Conservation (phyloP, 2,113 vertebrate species). For the Oryzias woworae region DNA sequence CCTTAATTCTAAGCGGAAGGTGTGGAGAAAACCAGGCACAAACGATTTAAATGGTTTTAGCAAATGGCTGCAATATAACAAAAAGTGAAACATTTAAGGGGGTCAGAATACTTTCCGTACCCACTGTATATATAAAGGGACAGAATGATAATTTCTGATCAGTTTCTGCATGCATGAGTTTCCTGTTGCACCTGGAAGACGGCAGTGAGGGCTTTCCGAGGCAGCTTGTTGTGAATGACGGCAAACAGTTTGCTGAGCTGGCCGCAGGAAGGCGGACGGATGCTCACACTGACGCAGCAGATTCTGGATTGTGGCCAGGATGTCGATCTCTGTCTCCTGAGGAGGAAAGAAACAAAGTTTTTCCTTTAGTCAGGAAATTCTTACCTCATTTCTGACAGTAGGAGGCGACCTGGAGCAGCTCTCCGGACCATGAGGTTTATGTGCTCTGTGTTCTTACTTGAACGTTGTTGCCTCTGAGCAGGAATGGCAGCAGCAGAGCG, state of each 20-base stretch:
- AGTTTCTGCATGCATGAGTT: background rate
- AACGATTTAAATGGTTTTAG: too few relatives aligned
- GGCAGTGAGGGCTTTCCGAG: conserved; percentile 84
- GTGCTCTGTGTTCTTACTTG: conserved; percentile 74
- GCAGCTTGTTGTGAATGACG: conserved; percentile 84
- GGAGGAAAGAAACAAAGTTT: background rate
- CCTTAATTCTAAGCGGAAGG: too few relatives aligned
- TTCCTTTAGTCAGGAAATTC: too few relatives aligned
- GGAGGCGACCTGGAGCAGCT: too few relatives aligned
- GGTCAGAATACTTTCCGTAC: too few relatives aligned
- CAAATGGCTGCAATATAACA: too few relatives aligned
- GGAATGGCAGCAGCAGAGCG: conserved; percentile 87
- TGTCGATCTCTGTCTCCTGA: conserved; percentile 91
- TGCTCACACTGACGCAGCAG: conserved; percentile 84
- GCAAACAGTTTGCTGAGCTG: conserved; percentile 91
- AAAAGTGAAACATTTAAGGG: too few relatives aligned
- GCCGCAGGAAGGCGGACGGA: conserved; percentile 84
- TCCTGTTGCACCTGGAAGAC: conserved; percentile 85
- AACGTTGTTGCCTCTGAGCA: conserved; percentile 80
- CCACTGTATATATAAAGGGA: background rate
- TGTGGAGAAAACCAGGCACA: too few relatives aligned
- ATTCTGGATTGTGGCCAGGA: conserved; percentile 92
- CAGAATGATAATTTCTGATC: background rate
- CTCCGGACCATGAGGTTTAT: background rate
- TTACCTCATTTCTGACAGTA: too few relatives aligned